Base-by-base conservation (phyloP, 2,797 vertebrate genomes). In the Jordanella pulchra region DNA sequence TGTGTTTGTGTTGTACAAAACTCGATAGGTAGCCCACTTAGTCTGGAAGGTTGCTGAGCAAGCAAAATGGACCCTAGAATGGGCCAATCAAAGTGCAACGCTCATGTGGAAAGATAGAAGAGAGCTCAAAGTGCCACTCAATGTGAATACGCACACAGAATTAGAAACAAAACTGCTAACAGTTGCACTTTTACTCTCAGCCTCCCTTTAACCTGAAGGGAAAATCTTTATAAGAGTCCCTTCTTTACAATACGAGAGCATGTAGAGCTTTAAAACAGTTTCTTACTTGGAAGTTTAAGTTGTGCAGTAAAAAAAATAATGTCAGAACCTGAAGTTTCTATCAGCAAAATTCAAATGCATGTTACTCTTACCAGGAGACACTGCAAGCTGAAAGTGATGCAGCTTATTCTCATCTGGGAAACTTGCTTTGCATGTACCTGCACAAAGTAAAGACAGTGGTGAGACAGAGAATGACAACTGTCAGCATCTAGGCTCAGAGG, bases 361-460 rank as follows among this genome's bases (percentile, higher is more conserved):
- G 12, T 11, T 60, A 32, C 7, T 75, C 86, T 97, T 96, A 99
- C 98, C 98, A 94, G 98, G 98, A 87, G 93, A 96, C 77, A 99
- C 96, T 42, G 95, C 95, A 83, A 99, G 94, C 81, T 97, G 96
- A 90, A 99, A 99, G 91, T 97, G 95, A 91, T 97, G 96, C 68
- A 99, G 96, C 90, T 98, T 98, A 95, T 99, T 96, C 78, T 97
- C 96, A 74, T 99, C 98, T 28, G 97, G 96, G 90, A 99, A 99
- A 87, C 94, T 96, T 92, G 98, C 95, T 95, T 97, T 97, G 92
- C 98, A 99, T 3, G 98, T 99, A 95, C 95, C 98, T 99, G 92
- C 64, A 70, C 86, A 86, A 0, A 13, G 65, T 48, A 71, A 10
- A 65, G 23, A 73, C 12, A 68, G 23, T 3, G 13, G 13, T 15